Evolutionary conservation across 1,140 invertebrate species (phyloP).

Genomic region (Pomacea maculata): DNA sequence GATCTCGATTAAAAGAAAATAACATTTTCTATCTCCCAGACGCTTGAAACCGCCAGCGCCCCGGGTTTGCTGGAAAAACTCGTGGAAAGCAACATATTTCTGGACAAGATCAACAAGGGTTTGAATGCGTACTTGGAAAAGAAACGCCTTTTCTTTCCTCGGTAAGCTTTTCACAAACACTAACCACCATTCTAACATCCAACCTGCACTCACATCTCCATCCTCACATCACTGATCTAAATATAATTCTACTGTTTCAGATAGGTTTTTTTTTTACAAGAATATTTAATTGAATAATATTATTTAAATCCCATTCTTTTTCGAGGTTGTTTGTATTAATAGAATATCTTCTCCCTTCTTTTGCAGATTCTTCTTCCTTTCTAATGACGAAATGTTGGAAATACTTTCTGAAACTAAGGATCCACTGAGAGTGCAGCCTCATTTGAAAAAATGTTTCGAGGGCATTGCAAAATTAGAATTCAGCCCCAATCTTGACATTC

Average conservation of each 20-base stretch:
- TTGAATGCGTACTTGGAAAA: slow-evolving; percentile 67
- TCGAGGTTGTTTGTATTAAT: neutral
- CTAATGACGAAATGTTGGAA: slow-evolving; percentile 68
- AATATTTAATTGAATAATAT: neutral
- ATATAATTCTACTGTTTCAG: neutral
- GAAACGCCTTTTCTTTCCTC: slow-evolving; percentile 67
- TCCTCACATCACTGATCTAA: neutral
- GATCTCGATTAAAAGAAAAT: too few species aligned
- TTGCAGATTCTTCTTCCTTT: slow-evolving; percentile 66
- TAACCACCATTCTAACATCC: neutral
- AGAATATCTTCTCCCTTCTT: neutral
- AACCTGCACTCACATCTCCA: neutral
- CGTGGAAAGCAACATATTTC: slow-evolving; percentile 60
- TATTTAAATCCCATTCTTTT: neutral
- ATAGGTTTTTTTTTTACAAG: neutral
- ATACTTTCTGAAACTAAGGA: slow-evolving; percentile 68
- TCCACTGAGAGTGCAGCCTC: slow-evolving; percentile 65
- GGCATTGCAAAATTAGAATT: slow-evolving; percentile 66
- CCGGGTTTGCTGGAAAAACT: slow-evolving; percentile 63
- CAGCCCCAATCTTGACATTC: slow-evolving; percentile 62
- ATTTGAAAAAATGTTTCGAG: slow-evolving; percentile 68
- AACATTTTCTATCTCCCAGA: slow-evolving; percentile 35
- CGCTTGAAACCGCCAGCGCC: slow-evolving; percentile 58
- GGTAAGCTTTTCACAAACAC: slow-evolving; percentile 28
- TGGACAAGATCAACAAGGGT: slow-evolving; percentile 67